Evolutionary conservation across 2,113 vertebrate genomes (phyloP), one percentile per base, ranked within the genome.

Genomic region (Eleginops maclovinus): DNA sequence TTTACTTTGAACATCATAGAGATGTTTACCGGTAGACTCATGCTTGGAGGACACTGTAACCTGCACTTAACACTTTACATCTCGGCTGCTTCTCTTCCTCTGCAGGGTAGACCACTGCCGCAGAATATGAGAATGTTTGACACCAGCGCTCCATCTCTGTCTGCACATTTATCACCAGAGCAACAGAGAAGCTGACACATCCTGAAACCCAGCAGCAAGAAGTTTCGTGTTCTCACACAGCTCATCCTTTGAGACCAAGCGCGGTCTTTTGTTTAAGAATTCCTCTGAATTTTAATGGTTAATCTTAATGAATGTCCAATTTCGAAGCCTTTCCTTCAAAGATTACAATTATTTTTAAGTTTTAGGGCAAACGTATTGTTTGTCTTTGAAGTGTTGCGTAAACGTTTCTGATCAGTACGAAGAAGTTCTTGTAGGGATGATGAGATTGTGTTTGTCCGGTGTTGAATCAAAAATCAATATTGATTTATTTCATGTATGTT

Each of bases 1-100:
- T 44, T 62, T 24, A 47, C 82, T 85, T 79, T 79, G 66, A 85
- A 77, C 63, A 67, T 74, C 65, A 79, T 60, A 59, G 49, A 75
- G 46, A 46, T 63, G 69, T 75, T 64, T 69, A 49, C 67, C 6
- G 53, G 61, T 59, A 19, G 50, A 58, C 56, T 61, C 70, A 13
- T 40, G 53, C 47, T 21, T 28, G 60, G 75, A 80, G 68, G 71
- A 71, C 58, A 22, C 59, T 40, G 17, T 58, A 61, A 68, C 73
- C 53, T 51, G 68, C 64, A 36, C 60, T 43, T 68, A 46, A 64
- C 46, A 53, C 51, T 78, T 79, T 40, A 46, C 54, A 56, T 76
- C 63, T 28, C 31, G 31, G 12, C 51, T 13, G n/a, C 64, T 61
- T 41, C 60, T 49, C 41, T 50, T 59, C 46, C 66, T 54, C 26